phyloP scores from a whole-genome alignment of 2,113 vertebrate genomes.

The Abramis brama region DNA sequence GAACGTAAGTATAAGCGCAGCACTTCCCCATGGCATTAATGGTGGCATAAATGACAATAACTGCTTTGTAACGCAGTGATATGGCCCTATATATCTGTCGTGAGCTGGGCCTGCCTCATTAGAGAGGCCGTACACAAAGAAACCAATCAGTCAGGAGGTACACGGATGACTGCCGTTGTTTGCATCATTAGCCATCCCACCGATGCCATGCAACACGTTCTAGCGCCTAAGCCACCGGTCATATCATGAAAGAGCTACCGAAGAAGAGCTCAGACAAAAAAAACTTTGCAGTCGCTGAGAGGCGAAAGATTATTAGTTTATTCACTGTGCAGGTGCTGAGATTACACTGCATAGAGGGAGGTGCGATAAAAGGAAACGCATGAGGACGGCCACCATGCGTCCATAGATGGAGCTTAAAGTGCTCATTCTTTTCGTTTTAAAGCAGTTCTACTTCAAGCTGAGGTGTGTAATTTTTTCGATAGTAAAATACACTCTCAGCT shows the following conservation, averaged over 20 bases:
- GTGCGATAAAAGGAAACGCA: conserved; percentile 17
- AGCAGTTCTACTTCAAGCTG: conserved; percentile 2
- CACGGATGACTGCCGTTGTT: conserved; percentile 27
- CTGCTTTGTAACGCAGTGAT: conserved; percentile 49
- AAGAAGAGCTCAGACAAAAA: conserved; percentile 14
- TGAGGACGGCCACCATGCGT: not conserved
- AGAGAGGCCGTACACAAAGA: conserved; percentile 31
- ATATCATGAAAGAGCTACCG: conserved; percentile 32
- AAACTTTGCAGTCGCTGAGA: not conserved
- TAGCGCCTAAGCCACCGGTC: not conserved
- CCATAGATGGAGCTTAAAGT: not conserved
- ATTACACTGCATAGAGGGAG: conserved; percentile 24
- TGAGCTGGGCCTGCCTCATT: conserved; percentile 28
- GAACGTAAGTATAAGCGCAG: conserved; percentile 63
- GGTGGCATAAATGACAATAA: conserved; percentile 51
- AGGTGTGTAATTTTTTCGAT: conserved; percentile 20
- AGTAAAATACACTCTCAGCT: not conserved
- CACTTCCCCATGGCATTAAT: conserved; percentile 53
- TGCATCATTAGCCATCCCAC: conserved; percentile 39
- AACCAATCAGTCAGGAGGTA: conserved; percentile 42
- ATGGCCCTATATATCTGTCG: conserved; percentile 39
- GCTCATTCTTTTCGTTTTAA: conserved; percentile 9
- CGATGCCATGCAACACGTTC: conserved; percentile 33
- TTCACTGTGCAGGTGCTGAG: conserved; percentile 36
- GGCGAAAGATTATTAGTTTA: conserved; percentile 35